Base-by-base conservation (phyloP, 2,113 vertebrate species). In the Silurus asotus region DNA sequence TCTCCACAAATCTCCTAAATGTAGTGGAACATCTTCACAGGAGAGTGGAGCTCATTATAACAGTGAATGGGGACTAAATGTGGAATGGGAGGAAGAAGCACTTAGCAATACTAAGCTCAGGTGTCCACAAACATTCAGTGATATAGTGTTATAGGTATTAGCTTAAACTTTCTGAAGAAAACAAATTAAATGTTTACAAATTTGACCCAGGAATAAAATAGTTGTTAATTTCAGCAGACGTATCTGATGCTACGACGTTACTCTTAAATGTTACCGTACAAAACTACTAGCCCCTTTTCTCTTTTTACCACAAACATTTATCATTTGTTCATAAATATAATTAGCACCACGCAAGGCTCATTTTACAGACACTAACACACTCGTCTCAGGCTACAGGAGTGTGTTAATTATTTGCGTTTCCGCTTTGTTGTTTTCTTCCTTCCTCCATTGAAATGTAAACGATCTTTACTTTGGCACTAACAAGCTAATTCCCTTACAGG, bases 301-400 rank as follows among this genome's bases (percentile, higher is more conserved):
- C 37, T 72, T 19, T 10, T 37, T 37, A 37, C 3, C 45, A 74
- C 19, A 20, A 20, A 4, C 20, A 13, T 20, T 49, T 23, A 51
- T 20, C 48, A 51, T n/a, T 23, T 51, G 13, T 75, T 51, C 48
- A 51, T 10, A 75, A 75, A 75, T 51, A 75, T 75, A 75, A 37
- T 80, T 45, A 61, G 19, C 58, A 7, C 3, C 56, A 61, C 45
- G 53, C 76, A 58, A 78, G 28, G 77, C 77, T 61, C 23, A 15
- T 59, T 80, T 61, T 28, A 59, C 28, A 59, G 76, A 79, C 5
- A 17, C 56, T 79, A 59, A 79, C 14, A 55, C 28, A 48, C 77
- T 61, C 1, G 92, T 90, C 84, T 88, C 53, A 61, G 74, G 28
- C 81, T 81, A 64, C 85, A 72, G 82, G 86, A 85, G 72, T 82